phyloP scores from a whole-genome alignment of 2,888 invertebrate species.

The Diaphora mendica region DNA sequence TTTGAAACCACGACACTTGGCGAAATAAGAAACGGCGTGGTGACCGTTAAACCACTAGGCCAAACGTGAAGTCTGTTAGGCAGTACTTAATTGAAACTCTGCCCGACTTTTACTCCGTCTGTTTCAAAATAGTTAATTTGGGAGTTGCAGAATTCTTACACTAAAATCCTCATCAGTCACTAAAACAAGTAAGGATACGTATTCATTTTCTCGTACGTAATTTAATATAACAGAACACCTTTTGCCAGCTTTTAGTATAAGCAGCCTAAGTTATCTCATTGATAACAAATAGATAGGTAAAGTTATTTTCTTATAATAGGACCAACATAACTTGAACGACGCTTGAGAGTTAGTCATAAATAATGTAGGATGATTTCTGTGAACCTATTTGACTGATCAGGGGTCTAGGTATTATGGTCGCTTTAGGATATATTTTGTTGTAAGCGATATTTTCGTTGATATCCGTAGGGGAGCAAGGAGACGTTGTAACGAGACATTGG shows the following conservation, averaged over 20 bases:
- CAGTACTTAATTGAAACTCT: too few species aligned
- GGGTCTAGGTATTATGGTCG: conserved; percentile 59
- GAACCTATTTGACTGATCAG: conserved; percentile 43
- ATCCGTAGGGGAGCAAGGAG: conserved; percentile 63
- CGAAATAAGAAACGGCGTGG: too few species aligned
- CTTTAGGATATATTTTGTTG: conserved; percentile 70
- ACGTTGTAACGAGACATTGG: conserved; percentile 69
- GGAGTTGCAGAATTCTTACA: not conserved
- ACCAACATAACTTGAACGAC: conserved; percentile 55
- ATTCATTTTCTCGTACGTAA: conserved; percentile 1
- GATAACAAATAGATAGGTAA: conserved; percentile 40
- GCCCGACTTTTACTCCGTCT: too few species aligned
- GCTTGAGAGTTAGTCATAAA: conserved; percentile 10
- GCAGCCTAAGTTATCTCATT: conserved; percentile 28
- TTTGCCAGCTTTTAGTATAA: conserved; percentile 28
- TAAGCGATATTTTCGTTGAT: conserved; percentile 73
- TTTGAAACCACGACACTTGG: too few species aligned
- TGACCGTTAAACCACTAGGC: too few species aligned
- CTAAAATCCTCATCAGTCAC: not conserved
- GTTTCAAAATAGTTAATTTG: too few species aligned
- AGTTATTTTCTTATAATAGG: conserved; percentile 63
- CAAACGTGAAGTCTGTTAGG: too few species aligned
- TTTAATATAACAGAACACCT: conserved; percentile 32
- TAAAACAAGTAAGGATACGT: not conserved
- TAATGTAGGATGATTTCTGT: conserved; percentile 16